A percentile compares a stretch with the other conserved stretches of the same genome.
Evolutionary conservation across 2,797 vertebrate genomes (phyloP).

Genomic region (Chloroceryle inda): DNA sequence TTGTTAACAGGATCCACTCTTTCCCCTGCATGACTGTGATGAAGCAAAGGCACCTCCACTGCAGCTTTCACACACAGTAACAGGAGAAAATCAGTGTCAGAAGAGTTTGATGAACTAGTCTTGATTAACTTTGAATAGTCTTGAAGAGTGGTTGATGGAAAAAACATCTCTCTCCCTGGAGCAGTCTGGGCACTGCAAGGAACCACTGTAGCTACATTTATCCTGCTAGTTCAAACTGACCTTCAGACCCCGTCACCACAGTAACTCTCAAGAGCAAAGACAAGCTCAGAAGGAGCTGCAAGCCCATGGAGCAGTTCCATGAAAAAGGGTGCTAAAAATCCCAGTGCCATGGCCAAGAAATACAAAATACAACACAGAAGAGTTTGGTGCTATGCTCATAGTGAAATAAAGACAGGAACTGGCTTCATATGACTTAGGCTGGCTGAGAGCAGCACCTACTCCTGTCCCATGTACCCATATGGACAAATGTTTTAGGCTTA

Average conservation of each 20-base stretch:
- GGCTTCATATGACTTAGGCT: not conserved
- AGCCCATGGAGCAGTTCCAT: not conserved
- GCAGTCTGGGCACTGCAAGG: not conserved
- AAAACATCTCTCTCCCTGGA: not conserved
- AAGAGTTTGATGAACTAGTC: not conserved
- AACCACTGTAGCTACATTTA: not conserved
- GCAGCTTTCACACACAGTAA: not conserved
- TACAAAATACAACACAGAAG: not conserved
- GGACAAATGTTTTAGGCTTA: not conserved
- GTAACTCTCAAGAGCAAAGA: not conserved
- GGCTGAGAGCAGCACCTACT: not conserved
- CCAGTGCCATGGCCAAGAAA: not conserved
- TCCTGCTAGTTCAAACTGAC: not conserved
- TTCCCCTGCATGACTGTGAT: accelerated
- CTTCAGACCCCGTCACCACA: not conserved
- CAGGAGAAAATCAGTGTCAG: not conserved
- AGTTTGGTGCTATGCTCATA: accelerated
- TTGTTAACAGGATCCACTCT: not conserved
- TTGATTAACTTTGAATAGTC: not conserved
- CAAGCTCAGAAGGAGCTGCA: not conserved
- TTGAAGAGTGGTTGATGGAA: not conserved
- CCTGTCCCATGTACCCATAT: not conserved
- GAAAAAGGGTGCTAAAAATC: not conserved
- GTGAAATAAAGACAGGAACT: not conserved
- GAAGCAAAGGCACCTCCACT: not conserved